Evolutionary conservation across 2,888 invertebrate species (phyloP), one percentile per base, ranked within the genome.

Genomic region (Drosophila seclusa): DNA sequence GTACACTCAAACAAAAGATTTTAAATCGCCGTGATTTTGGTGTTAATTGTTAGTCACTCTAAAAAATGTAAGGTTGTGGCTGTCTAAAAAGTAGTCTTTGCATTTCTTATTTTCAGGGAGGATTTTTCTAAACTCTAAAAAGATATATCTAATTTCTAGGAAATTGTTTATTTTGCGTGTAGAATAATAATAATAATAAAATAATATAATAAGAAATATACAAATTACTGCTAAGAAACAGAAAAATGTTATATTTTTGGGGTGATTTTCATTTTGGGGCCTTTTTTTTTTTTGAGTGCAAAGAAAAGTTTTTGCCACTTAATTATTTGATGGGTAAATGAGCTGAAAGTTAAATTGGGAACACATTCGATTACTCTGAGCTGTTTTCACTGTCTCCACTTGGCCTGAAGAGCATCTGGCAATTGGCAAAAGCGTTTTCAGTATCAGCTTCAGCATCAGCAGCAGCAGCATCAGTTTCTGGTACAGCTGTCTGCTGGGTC

Each of bases 401-500:
- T 57, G 58, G 59, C 45, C 24, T 13, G 45, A 52, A 53, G 68
- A 77, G 76, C 81, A 81, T 73, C 81, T 81, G 81, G 73, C 61
- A 65, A 73, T 64, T 80, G 77, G 76, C 64, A 71, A 8, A 61
- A 76, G 27, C 67, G 80, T 71, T 76, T 65, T n/a, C 18, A 54
- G 54, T 24, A 38, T 54, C 36, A 38, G 38, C 38, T 11, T 11
- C 42, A 38, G 38, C 38, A 11, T 11, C 42, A 40, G 38, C 18
- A 18, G 16, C 5, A 34, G 34, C 18, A 27, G 48, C 49, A 77
- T 73, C 60, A 68, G 16, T 45, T 45, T 45, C 24, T 24, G 45
- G 45, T 45, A 45, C 45, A 45, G 73, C 79, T 67, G 79, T 71
- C 76, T 81, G 76, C 73, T 74, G 84, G 87, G 86, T 84, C 86